Evolutionary conservation across 1,140 invertebrate species (phyloP).

Genomic region (Lordiphosa clarofinis): DNA sequence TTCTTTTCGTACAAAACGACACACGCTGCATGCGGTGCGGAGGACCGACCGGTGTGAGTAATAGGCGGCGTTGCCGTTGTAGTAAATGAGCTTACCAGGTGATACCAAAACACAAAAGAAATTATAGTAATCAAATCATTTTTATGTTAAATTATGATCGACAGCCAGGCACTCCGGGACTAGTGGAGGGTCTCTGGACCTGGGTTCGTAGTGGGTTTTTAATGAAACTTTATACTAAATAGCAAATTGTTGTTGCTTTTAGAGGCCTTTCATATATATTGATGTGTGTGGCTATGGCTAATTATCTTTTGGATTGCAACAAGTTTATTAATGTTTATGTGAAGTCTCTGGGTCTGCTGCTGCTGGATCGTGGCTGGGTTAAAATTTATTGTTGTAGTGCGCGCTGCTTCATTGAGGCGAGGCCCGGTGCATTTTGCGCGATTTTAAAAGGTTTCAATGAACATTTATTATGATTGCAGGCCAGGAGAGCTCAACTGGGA

Average conservation of each 20-base stretch:
- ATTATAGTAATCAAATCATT: slow-evolving; percentile 79
- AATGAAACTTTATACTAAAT: slow-evolving; percentile 78
- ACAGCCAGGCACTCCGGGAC: slow-evolving; percentile 57
- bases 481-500: slow-evolving; percentile 12
- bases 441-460: slow-evolving; percentile 78
- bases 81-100: slow-evolving; percentile 78
- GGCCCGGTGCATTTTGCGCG: slow-evolving; percentile 55
- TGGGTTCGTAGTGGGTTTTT: slow-evolving; percentile 56
- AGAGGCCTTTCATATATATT: slow-evolving; percentile 3
- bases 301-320: slow-evolving; percentile 78
- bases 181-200: no score
- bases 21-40: slow-evolving; percentile 74
- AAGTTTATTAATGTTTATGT: slow-evolving; percentile 78
- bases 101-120: slow-evolving; percentile 78
- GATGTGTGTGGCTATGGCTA: slow-evolving; percentile 51
- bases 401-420: slow-evolving; percentile 54
- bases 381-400: slow-evolving; percentile 73
- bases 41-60: slow-evolving; percentile 66
- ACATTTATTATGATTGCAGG: slow-evolving; percentile 77
- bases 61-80: slow-evolving; percentile 76
- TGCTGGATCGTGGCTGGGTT: slow-evolving; percentile 45
- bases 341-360: slow-evolving; percentile 11
- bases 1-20: slow-evolving; percentile 61
- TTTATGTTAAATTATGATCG: slow-evolving; percentile 78
- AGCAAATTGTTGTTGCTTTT: slow-evolving; percentile 64